Evolutionary conservation across 2,113 vertebrate species (phyloP), one percentile per base, ranked within the genome.

Genomic region (Istiophorus platypterus): DNA sequence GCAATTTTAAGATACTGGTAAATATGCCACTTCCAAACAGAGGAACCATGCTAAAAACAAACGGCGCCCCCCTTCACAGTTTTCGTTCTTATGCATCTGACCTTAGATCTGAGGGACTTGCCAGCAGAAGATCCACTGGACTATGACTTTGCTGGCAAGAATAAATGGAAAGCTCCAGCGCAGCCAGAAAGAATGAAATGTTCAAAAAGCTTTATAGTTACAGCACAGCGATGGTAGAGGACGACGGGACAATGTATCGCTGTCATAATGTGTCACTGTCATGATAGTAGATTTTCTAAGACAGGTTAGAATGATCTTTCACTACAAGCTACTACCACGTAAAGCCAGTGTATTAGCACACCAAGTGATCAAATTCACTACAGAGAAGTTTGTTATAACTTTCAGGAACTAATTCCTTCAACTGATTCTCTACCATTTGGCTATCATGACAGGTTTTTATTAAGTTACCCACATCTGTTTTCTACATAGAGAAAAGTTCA

Each of bases 381-480:
- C n/a, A 66, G 31, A 62, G 31, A 39, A 67, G 14, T 5, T n/a
- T 1, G 49, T 24, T 76, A 0, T 14, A 26, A 31, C 26, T 54
- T 61, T 61, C 51, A 29, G 11, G 20, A 77, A 27, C 6, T 29
- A 15, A 4, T 18, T 64, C 12, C 42, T 31, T 27, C 2, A 26
- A 18, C 17, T 37, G 17, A 27, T 47, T 34, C 26, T 65, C 11
- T 3, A 37, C 17, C n/a, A 57, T 42, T 63, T 17, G 14, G 13
- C 4, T 41, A 61, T 58, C 47, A 15, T 31, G 66, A 70, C 76
- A 58, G 4, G 10, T 7, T 74, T 61, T 67, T 34, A 64, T 57
- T 1, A 72, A 88, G 75, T 64, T 71, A 18, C 3, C 31, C 51
- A 86, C 68, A 86, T 84, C 74, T 82, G 81, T 75, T 85, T 76